Percentiles rank a stretch among this genome's conserved stretches.
Evolutionary conservation across 2,113 vertebrate species (phyloP).

Genomic region (Urocitellus parryii): DNA sequence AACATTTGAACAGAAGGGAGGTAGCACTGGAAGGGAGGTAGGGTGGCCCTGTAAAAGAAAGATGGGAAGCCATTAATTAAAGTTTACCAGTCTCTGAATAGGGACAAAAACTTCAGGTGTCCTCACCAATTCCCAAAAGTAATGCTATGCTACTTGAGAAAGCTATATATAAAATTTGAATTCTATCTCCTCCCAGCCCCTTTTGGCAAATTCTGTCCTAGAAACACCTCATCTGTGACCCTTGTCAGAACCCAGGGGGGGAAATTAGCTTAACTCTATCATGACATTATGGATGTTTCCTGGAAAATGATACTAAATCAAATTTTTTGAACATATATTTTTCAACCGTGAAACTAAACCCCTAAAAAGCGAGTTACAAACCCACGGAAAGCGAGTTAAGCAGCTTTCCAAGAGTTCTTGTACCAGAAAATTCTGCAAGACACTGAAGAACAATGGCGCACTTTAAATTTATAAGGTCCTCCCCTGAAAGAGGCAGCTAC

Average conservation of each 20-base stretch:
- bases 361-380: neutral
- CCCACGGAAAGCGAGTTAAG: neutral
- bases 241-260: neutral
- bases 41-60: neutral
- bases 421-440: neutral
- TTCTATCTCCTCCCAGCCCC: neutral
- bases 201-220: neutral
- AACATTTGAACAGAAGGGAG: neutral
- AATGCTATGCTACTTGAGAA: neutral
- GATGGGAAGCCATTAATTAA: neutral
- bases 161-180: neutral
- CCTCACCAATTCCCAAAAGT: neutral
- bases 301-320: neutral
- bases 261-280: neutral
- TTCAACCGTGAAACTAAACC: slow-evolving; percentile 4
- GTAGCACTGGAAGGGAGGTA: neutral
- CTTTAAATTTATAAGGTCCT: slow-evolving; percentile 48
- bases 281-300: neutral
- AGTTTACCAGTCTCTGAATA: neutral
- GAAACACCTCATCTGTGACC: neutral
- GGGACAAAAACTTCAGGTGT: neutral
- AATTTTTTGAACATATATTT: neutral
- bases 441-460: neutral
- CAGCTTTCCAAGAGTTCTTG: neutral
- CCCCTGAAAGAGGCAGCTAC: neutral